phyloP scores from a whole-genome alignment of 1,140 invertebrate genomes.

The Pseudomyrmex pallidus region DNA sequence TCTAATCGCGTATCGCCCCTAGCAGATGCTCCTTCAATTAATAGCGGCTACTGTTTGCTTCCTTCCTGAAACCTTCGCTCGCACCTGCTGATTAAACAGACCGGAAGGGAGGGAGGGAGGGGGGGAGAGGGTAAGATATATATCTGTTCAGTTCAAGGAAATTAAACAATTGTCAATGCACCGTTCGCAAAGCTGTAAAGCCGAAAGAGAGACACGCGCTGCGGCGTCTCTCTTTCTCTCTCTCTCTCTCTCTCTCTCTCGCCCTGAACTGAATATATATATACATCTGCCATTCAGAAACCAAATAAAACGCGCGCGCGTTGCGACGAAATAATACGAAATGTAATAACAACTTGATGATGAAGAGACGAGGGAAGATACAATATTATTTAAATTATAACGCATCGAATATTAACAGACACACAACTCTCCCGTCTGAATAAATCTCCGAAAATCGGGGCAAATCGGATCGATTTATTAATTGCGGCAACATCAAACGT shows the following conservation, averaged over 20 bases:
- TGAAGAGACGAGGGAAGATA: not conserved
- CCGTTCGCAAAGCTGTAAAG: too few species aligned
- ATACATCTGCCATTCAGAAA: not conserved
- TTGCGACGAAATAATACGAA: not conserved
- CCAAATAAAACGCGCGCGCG: too few species aligned
- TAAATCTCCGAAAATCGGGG: not conserved
- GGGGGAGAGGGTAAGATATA: conserved; percentile 7
- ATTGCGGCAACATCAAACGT: conserved; percentile 26
- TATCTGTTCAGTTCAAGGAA: conserved; percentile 13
- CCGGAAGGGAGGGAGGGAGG: not conserved
- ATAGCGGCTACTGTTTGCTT: conserved; percentile 71
- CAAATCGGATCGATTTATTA: conserved; percentile 34
- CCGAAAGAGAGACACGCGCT: too few species aligned
- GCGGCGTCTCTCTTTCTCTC: too few species aligned
- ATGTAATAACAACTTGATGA: not conserved
- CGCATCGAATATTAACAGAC: not conserved
- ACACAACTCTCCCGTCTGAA: not conserved
- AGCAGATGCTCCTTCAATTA: conserved; percentile 72
- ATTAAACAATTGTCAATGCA: conserved; percentile 27
- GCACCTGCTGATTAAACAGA: conserved; percentile 60
- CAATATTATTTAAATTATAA: conserved; percentile 13
- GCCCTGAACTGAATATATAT: not conserved
- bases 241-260: too few species aligned
- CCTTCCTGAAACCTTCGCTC: conserved; percentile 53
- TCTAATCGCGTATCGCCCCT: conserved; percentile 69